A percentile compares a stretch with the other conserved stretches of the same genome.
Conservation (phyloP, 2,113 vertebrate genomes). For the Phalacrocorax carbo region DNA sequence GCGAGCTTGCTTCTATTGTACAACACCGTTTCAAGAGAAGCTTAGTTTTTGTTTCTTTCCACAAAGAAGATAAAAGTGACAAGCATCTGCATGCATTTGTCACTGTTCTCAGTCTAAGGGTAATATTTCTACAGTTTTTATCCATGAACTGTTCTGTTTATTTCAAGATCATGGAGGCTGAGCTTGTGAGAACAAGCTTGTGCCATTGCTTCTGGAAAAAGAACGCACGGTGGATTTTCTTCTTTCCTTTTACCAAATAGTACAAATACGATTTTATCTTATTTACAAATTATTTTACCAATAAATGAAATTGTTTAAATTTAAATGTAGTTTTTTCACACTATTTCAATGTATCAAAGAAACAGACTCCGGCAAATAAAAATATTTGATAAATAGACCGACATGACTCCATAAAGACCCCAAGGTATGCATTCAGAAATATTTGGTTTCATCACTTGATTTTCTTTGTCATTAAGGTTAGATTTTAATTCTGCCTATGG, state of each 20-base stretch:
- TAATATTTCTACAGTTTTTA: neutral
- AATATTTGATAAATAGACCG: neutral
- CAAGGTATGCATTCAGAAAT: neutral
- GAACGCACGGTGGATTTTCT: neutral
- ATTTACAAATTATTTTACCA: neutral
- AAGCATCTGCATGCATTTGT: neutral
- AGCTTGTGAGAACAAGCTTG: neutral
- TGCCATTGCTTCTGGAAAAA: neutral
- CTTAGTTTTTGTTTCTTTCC: neutral
- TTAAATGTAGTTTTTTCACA: neutral
- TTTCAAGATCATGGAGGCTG: neutral
- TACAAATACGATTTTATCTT: neutral
- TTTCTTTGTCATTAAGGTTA: neutral
- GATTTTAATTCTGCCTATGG: neutral
- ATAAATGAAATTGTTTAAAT: neutral
- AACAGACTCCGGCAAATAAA: neutral
- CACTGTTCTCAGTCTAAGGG: neutral
- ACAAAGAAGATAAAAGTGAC: neutral
- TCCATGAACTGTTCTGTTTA: neutral
- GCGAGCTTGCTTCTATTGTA: neutral
- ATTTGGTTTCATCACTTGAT: neutral
- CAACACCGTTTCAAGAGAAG: neutral
- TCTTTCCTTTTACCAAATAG: neutral
- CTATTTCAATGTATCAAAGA: neutral
- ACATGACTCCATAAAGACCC: neutral